Conservation (phyloP, 2,797 vertebrate genomes). For the Platalea minor region DNA sequence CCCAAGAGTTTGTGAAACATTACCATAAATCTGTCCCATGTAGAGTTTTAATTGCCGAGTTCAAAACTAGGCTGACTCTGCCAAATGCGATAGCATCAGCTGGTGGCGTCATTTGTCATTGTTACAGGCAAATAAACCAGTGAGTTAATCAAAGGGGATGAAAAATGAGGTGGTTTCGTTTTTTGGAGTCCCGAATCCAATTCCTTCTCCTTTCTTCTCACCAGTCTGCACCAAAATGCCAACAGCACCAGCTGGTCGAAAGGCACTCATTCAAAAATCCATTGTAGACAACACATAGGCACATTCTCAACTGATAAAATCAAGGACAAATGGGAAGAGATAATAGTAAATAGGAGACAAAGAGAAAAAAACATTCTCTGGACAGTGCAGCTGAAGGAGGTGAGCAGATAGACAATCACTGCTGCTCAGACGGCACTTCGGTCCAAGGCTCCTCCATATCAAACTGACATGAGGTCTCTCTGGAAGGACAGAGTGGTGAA, state of each 20-base stretch:
- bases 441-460: not conserved
- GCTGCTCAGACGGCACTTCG: not conserved
- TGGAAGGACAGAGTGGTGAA: not conserved
- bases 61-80: conserved; percentile 31
- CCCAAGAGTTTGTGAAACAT: not conserved
- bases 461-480: not conserved
- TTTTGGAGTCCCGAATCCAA: conserved; percentile 6
- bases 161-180: conserved; percentile 46
- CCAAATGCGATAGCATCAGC: conserved; percentile 64
- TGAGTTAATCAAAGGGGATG: conserved; percentile 46
- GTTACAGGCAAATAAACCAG: conserved; percentile 61
- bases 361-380: not conserved
- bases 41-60: conserved; percentile 2
- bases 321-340: not conserved
- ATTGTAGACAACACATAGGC: not conserved
- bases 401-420: not conserved
- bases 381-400: not conserved
- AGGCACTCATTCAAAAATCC: conserved; percentile 36
- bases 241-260: conserved; percentile 33
- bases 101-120: conserved; percentile 52
- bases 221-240: conserved; percentile 28
- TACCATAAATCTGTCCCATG: conserved; percentile 30
- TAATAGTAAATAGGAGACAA: not conserved
- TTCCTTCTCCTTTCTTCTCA: not conserved
- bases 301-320: conserved; percentile 16